phyloP scores from a whole-genome alignment of 92 coral and sea anemone genomes.

The Bergia sp. region DNA sequence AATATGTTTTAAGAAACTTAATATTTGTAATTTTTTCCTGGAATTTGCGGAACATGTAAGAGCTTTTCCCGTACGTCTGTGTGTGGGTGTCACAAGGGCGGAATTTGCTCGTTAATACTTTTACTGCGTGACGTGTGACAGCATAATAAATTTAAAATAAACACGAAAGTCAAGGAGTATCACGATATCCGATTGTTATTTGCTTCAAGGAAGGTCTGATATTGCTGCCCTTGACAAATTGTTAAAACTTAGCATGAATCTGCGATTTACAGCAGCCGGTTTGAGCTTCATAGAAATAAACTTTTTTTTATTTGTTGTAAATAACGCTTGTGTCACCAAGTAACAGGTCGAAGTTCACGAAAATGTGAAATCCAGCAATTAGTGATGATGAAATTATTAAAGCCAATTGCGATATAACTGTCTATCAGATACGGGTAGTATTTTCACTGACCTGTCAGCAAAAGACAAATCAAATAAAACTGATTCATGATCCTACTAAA shows the following conservation, averaged over 20 bases:
- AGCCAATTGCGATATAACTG: not conserved
- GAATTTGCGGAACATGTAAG: conserved; percentile 34
- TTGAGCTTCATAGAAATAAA: not conserved
- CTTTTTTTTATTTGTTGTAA: not conserved
- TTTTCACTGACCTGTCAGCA: not conserved
- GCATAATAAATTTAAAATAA: not conserved
- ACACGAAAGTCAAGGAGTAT: not conserved
- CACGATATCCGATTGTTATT: conserved; percentile 6
- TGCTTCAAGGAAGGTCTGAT: not conserved
- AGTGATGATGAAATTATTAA: conserved; percentile 20
- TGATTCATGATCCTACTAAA: too few species aligned
- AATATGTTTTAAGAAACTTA: not conserved
- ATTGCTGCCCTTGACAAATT: not conserved
- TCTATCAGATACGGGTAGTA: too few species aligned
- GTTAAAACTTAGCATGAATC: not conserved
- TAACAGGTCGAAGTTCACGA: conserved; percentile 7
- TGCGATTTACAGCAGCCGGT: not conserved
- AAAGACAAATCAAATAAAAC: not conserved
- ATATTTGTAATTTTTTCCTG: not conserved
- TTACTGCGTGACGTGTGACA: conserved; percentile 43
- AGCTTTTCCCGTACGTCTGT: not conserved
- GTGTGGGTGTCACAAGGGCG: not conserved
- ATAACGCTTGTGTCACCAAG: conserved; percentile 4
- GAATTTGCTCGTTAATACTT: not conserved
- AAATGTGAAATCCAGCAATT: not conserved